Evolutionary conservation across 2,888 invertebrate species (phyloP).

Genomic region (Uropetala carovei): DNA sequence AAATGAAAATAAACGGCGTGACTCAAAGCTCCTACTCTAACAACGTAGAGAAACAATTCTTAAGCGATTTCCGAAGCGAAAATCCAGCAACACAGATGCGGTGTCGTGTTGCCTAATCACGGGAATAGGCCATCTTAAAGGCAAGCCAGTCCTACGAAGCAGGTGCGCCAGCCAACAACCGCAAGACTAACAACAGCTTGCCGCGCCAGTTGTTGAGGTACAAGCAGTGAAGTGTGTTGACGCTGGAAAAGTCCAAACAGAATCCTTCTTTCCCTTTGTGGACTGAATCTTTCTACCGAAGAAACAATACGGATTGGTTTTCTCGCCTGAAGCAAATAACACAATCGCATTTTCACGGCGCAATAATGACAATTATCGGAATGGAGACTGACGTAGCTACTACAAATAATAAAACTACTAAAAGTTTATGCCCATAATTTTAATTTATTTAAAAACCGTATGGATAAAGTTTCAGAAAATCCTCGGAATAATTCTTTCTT

Average conservation of each 20-base stretch:
- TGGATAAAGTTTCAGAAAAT: too few relatives aligned
- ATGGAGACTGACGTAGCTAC: too few relatives aligned
- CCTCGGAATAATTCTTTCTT: too few relatives aligned
- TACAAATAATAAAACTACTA: too few relatives aligned
- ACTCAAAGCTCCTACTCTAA: too few relatives aligned
- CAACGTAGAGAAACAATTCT: too few relatives aligned
- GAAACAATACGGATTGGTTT: background rate
- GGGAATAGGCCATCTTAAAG: background rate
- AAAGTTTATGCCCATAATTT: too few relatives aligned
- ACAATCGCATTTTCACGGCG: background rate
- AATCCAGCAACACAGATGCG: too few relatives aligned
- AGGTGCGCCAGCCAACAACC: slow-evolving; percentile 44
- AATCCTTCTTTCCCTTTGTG: background rate
- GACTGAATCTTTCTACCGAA: background rate
- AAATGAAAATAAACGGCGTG: too few relatives aligned
- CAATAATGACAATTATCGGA: too few relatives aligned
- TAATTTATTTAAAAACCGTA: too few relatives aligned
- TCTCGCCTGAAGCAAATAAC: background rate
- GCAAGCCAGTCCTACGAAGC: background rate
- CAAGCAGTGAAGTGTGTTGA: background rate
- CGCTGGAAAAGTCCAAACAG: background rate
- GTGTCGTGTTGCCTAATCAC: background rate
- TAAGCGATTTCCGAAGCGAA: too few relatives aligned
- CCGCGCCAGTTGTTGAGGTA: background rate
- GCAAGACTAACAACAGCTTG: slow-evolving; percentile 44